Evolutionary conservation across 2,888 invertebrate genomes (phyloP), one percentile per base, ranked within the genome.

Genomic region (Protonemura montana): DNA sequence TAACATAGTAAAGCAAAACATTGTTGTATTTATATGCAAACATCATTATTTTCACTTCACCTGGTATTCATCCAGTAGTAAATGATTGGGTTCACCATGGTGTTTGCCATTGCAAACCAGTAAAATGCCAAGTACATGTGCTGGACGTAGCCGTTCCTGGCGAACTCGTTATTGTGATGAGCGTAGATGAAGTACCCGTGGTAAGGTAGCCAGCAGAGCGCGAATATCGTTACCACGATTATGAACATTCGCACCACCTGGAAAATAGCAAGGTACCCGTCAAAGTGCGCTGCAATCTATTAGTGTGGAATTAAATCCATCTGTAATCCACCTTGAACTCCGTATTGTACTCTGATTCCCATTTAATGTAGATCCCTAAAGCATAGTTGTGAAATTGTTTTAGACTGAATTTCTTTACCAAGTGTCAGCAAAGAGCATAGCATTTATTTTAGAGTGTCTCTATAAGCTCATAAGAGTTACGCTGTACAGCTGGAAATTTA

Each of bases 61-160:
- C 95, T 95, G 89, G 96, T 95, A 91, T 97, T 98, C 97, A 98
- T 97, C 96, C 97, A 97, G 90, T 97, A 97, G 91, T 98, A 98
- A 85, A 98, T 97, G 86, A 98, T 94, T 0, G 97, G 97, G 92
- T 98, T 98, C 86, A 97, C 97, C 96, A 97, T 97, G 0, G 97
- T 96, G 90, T 97, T 97, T 16, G 97, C 96, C 98, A 98, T 98
- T 1, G 98, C 98, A 87, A 98, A 93, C 96, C 96, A 97, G 90
- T 97, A 97, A 92, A 97, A 97, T 29, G 95, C 95, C 85, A 98
- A 92, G 91, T 97, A 98, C 88, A 97, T 83, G 88, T 93, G 92
- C 88, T 93, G 93, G 5, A 91, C 90, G 89, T 91, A 91, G 0
- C 89, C 88, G 84, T 90, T 90, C 35, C 89, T 89, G 3, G 90